Conservation (phyloP, 2,888 invertebrate genomes). For the Aricia artaxerxes region DNA sequence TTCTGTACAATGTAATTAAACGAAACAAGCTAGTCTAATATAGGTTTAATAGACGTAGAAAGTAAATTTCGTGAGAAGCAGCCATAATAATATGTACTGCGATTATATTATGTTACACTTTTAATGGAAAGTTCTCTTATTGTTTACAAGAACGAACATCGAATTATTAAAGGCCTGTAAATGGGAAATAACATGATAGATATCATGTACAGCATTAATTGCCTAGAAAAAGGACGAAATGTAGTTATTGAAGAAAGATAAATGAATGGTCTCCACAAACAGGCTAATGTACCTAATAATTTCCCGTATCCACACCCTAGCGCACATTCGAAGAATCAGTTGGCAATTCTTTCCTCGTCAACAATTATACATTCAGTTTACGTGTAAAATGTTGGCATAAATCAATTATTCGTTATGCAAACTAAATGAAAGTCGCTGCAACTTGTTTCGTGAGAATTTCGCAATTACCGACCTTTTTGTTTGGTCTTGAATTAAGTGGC, state of each 20-base stretch:
- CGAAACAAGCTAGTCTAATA: slow-evolving; percentile 20
- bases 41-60: slow-evolving; percentile 22
- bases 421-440: slow-evolving; percentile 22
- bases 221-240: background rate
- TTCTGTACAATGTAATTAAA: slow-evolving; percentile 14
- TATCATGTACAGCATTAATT: background rate
- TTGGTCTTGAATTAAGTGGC: slow-evolving; percentile 2
- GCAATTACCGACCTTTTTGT: slow-evolving; percentile 22
- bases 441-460: slow-evolving; percentile 16
- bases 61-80: slow-evolving; percentile 28
- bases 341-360: background rate
- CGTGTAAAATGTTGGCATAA: slow-evolving; percentile 17
- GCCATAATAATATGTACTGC: slow-evolving; percentile 25
- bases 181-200: background rate
- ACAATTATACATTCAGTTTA: slow-evolving; percentile 11
- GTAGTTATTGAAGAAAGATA: background rate
- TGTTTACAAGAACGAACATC: slow-evolving; percentile 7
- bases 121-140: slow-evolving; percentile 24
- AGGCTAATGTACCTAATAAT: background rate
- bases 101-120: slow-evolving; percentile 29
- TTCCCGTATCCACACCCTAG: background rate
- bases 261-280: background rate
- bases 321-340: background rate
- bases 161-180: background rate
- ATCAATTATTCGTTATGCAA: slow-evolving; percentile 23